These are phyloP conservation scores for Montipora capitata DNA, from an alignment of 92 coral and sea anemone species.

Conservation along the genomic window DNA sequence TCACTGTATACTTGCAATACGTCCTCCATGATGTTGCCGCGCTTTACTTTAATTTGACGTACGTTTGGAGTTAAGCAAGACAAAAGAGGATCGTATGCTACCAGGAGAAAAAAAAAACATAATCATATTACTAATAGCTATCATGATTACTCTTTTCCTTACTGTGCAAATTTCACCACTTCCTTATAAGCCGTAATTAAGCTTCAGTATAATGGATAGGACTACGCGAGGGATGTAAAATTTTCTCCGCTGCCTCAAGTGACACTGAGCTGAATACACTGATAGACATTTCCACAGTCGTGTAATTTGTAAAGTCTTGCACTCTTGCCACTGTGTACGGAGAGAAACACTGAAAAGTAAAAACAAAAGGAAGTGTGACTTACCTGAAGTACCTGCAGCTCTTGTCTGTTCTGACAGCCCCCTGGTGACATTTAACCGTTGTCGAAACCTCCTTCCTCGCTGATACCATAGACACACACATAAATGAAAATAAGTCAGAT, in stretches of 20 bases:
- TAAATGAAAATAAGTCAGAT: neutral
- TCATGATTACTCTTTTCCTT: neutral
- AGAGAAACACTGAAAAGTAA: neutral
- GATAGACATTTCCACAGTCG: neutral
- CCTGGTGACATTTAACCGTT: neutral
- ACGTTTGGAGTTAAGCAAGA: neutral
- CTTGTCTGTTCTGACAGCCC: neutral
- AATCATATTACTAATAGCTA: neutral
- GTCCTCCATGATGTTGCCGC: slow-evolving; percentile 3
- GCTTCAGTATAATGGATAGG: slow-evolving; percentile 2
- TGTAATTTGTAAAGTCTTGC: neutral
- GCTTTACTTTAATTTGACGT: neutral
- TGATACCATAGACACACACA: neutral
- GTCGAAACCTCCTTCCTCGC: slow-evolving; percentile 10
- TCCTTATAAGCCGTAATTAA: neutral
- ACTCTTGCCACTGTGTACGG: neutral
- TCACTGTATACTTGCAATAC: neutral
- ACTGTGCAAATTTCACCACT: neutral
- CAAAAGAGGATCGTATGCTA: slow-evolving; percentile 3
- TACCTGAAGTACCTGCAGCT: slow-evolving; percentile 2
- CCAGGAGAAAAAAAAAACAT: neutral
- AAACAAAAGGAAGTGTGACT: neutral
- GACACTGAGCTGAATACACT: neutral
- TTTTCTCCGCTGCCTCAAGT: neutral
- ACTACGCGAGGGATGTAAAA: neutral